Evolutionary conservation across 1,140 invertebrate species (phyloP), one percentile per base, ranked within the genome.

Genomic region (Campoletis sonorensis): DNA sequence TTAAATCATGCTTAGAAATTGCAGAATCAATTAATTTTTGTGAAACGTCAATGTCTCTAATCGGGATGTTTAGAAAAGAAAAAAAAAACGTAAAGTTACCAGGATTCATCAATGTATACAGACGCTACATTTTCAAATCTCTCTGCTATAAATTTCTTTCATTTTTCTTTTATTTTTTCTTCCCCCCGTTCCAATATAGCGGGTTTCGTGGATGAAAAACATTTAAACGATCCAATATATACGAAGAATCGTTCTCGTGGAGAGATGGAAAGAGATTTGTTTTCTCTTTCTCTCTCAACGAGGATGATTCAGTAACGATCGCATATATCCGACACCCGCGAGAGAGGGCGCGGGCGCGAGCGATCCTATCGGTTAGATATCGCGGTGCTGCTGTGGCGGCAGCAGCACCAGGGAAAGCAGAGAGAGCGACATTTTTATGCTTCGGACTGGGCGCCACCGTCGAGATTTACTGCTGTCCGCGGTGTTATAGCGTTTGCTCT

Each of bases 351-450:
- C 73, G 40, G 21, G n/a, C 26, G 18, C n/a, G 54, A 70, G 81
- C 45, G 84, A 85, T 87, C 68, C 71, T 79, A 86, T 87, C 84
- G 73, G 81, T 81, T 84, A 84, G 83, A 88, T 86, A 87, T 86
- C 84, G 81, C 45, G 75, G 54, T 70, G 30, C 27, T 70, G 67
- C 27, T 70, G 67, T 33, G 67, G 67, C 67, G 67, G 67, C 27
- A 33, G 21, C 67, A 73, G 84, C 83, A 85, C 86, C 84, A 84
- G n/a, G 23, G 30, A 37, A 30, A 70, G 76, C 37, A n/a, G 51
- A 54, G 51, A 64, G 77, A 73, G 84, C 84, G 86, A 87, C 85
- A 84, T 87, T 87, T 88, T 88, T 88, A 87, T 86, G 81, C 78
- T 26, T 79, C 58, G 82, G 82, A 82, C 82, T 70, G 84, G 83